These are phyloP conservation scores for Tursiops truncatus DNA, from an alignment of 2,113 vertebrate species.

Conservation along the genomic window DNA sequence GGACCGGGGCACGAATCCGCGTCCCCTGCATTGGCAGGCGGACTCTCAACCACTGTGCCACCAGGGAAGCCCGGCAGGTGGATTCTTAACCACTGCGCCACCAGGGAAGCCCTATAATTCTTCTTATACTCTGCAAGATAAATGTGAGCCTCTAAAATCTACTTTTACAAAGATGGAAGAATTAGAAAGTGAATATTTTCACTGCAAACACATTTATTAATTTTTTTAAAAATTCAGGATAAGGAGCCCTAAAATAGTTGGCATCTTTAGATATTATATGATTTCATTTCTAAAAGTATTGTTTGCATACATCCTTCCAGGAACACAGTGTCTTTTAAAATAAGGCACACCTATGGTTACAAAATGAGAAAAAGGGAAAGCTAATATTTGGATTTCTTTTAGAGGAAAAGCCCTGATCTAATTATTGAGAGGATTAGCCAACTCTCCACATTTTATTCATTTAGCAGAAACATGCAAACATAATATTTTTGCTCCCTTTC, in stretches of 20 bases:
- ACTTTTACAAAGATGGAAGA: conserved; percentile 18
- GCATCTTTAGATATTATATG: neutral
- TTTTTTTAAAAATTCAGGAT: neutral
- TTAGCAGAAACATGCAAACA: neutral
- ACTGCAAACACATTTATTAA: neutral
- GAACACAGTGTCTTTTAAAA: conserved; percentile 21
- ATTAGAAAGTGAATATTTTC: conserved; percentile 23
- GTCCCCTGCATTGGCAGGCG: too few relatives aligned
- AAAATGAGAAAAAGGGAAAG: conserved; percentile 18
- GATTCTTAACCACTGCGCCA: too few relatives aligned
- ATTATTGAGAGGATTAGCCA: neutral
- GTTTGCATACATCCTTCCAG: neutral
- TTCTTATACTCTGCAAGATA: neutral
- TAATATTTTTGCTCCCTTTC: neutral
- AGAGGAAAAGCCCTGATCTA: neutral
- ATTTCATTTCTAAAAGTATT: conserved; percentile 9
- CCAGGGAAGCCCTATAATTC: neutral
- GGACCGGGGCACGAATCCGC: too few relatives aligned
- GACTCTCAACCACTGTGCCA: too few relatives aligned
- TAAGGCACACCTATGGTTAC: neutral
- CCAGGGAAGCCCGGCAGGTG: too few relatives aligned
- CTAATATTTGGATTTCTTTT: conserved; percentile 21
- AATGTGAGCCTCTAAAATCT: neutral
- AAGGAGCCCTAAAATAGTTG: neutral
- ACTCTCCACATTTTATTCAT: neutral